These are phyloP conservation scores for Toxostoma redivivum DNA, from an alignment of 2,113 vertebrate species.

Conservation along the genomic window DNA sequence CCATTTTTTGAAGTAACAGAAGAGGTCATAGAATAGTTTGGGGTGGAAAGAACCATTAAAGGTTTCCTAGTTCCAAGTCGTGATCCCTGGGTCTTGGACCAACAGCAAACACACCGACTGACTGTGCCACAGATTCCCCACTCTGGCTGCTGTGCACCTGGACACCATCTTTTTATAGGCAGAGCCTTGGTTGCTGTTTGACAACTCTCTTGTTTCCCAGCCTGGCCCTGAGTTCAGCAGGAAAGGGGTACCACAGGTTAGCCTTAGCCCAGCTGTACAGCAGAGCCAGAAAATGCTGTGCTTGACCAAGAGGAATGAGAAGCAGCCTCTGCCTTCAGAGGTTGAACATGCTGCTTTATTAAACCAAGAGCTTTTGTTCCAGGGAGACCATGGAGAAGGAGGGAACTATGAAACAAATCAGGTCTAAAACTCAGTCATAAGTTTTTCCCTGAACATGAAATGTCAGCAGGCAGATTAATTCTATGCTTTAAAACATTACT, in stretches of 20 bases:
- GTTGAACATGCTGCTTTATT: not conserved
- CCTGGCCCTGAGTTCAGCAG: accelerated
- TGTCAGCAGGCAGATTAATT: not conserved
- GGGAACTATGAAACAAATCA: not conserved
- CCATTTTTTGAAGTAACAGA: not conserved
- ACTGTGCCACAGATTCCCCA: constrained; percentile 54
- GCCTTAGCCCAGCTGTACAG: not conserved
- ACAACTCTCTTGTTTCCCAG: not conserved
- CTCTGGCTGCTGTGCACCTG: accelerated
- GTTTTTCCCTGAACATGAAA: not conserved
- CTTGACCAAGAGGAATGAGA: not conserved
- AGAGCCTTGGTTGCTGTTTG: not conserved
- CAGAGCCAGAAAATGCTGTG: not conserved
- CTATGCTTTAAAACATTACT: not conserved
- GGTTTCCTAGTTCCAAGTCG: no score
- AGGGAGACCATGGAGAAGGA: not conserved
- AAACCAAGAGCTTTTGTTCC: not conserved
- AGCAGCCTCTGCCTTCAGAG: accelerated
- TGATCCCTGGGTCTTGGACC: constrained; percentile 64
- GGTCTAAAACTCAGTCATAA: accelerated
- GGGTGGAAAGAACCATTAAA: not conserved
- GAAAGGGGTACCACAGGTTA: not conserved
- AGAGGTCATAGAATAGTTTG: not conserved
- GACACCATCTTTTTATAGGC: not conserved
- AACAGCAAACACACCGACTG: constrained; percentile 71